phyloP scores from a whole-genome alignment of 1,140 invertebrate genomes.

The Rhagoletis zephyria region DNA sequence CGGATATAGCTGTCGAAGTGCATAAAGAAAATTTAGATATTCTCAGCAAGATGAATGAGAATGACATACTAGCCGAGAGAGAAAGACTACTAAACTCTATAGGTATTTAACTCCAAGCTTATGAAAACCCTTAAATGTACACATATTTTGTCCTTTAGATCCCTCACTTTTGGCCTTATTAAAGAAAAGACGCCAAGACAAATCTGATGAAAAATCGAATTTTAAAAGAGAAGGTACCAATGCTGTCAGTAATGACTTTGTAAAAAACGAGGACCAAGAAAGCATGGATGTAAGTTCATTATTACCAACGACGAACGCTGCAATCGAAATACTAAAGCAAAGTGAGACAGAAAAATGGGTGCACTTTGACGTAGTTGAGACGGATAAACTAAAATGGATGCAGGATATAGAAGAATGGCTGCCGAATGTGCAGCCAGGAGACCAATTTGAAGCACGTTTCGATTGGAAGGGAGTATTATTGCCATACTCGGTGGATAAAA shows the following conservation, averaged over 20 bases:
- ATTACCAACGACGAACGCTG: conserved; percentile 63
- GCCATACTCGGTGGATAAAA: conserved; percentile 75
- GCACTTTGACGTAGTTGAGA: conserved; percentile 86
- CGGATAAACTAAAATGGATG: conserved; percentile 90
- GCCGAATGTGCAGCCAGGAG: conserved; percentile 73
- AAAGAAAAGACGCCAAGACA: conserved; percentile 75
- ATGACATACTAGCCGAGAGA: conserved; percentile 85
- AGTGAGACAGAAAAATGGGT: conserved; percentile 82
- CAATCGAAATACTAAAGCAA: conserved; percentile 78
- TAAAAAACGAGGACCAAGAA: not conserved
- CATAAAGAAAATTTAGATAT: conserved; percentile 83
- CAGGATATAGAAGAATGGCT: conserved; percentile 77
- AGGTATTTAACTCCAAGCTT: conserved; percentile 72
- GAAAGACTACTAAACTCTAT: conserved; percentile 79
- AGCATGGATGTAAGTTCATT: conserved; percentile 30
- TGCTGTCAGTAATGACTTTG: not conserved
- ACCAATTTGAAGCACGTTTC: conserved; percentile 83
- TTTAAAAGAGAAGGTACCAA: not conserved
- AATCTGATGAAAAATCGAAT: conserved; percentile 61
- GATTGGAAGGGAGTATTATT: conserved; percentile 81
- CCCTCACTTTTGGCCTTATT: conserved; percentile 75
- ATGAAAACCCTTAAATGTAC: not conserved
- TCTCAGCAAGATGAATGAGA: conserved; percentile 80
- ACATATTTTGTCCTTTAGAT: conserved; percentile 59
- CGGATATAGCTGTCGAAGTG: conserved; percentile 77